phyloP scores from a whole-genome alignment of 2,888 invertebrate species.

The Dynastes hyllus region DNA sequence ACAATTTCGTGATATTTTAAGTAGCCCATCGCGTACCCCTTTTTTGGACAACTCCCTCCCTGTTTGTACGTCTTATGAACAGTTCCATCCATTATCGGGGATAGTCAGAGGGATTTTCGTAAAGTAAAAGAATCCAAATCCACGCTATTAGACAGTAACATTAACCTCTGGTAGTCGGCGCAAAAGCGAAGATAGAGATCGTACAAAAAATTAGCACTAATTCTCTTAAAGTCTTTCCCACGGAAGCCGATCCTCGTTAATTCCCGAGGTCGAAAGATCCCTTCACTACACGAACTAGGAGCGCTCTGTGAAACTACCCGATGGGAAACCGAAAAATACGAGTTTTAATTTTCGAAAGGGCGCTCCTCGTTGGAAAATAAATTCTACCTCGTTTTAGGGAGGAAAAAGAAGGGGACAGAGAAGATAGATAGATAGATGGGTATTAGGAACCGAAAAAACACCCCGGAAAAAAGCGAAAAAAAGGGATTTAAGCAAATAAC shows the following conservation, averaged over 20 bases:
- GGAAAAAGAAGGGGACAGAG: background rate
- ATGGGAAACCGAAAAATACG: constrained; percentile 9
- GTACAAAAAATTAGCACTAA: background rate
- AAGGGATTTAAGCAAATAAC: constrained; percentile 17
- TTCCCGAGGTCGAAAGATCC: background rate
- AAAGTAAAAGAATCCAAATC: too few species aligned
- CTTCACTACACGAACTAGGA: background rate
- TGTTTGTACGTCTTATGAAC: too few species aligned
- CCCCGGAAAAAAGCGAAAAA: background rate
- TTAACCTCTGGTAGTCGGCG: too few species aligned
- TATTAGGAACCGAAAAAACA: background rate
- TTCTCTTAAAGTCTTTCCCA: background rate
- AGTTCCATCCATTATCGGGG: too few species aligned
- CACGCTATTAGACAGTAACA: too few species aligned
- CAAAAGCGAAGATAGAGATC: background rate
- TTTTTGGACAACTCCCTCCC: too few species aligned
- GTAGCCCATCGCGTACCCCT: too few species aligned
- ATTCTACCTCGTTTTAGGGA: background rate
- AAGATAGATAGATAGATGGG: background rate
- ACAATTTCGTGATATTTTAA: too few species aligned
- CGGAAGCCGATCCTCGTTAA: background rate
- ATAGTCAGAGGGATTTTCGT: too few species aligned
- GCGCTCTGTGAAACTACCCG: background rate
- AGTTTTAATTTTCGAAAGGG: constrained; percentile 13
- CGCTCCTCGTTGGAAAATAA: constrained; percentile 1